phyloP scores from a whole-genome alignment of 2,797 vertebrate species.

The Tympanoctomys barrerae region DNA sequence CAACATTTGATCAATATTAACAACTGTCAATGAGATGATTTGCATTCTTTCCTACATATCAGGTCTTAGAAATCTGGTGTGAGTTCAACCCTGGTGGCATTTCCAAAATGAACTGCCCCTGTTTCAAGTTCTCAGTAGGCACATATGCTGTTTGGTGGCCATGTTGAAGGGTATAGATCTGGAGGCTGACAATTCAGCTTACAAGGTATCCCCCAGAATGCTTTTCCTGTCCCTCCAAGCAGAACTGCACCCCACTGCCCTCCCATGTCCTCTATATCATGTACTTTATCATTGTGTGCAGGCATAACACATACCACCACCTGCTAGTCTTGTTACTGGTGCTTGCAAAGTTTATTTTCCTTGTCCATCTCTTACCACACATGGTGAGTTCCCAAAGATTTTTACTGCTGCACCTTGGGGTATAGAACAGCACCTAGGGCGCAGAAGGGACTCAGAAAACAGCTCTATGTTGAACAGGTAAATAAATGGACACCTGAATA shows the following conservation, averaged over 20 bases:
- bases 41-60: background rate
- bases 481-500: background rate
- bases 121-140: background rate
- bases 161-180: background rate
- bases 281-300: background rate
- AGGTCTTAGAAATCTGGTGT: background rate
- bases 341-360: background rate
- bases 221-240: background rate
- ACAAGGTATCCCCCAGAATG: background rate
- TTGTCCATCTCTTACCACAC: background rate
- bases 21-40: background rate
- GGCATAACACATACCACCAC: too few species aligned
- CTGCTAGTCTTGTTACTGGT: background rate
- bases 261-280: rapidly evolving
- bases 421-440: background rate
- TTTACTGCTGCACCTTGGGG: background rate
- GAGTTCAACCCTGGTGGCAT: background rate
- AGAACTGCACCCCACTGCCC: background rate
- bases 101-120: rapidly evolving
- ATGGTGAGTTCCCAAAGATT: background rate
- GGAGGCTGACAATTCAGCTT: background rate
- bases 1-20: background rate
- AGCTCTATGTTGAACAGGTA: background rate
- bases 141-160: rapidly evolving
- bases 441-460: background rate